phyloP scores from a whole-genome alignment of 2,888 invertebrate genomes.

The Nomada fabriciana region DNA sequence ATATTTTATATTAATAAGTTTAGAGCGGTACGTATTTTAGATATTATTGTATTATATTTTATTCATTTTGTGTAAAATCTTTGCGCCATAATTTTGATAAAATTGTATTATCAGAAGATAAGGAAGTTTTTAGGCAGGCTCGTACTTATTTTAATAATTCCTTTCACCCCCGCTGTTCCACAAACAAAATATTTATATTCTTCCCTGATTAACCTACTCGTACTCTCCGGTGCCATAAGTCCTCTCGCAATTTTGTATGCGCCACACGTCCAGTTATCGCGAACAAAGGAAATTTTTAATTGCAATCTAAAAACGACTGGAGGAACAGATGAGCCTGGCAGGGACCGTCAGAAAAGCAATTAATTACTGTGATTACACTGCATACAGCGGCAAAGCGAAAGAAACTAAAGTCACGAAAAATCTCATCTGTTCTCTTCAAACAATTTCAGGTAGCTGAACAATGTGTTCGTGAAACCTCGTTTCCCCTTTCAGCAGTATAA shows the following conservation, averaged over 20 bases:
- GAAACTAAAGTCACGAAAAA: conserved; percentile 16
- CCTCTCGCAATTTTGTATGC: not conserved
- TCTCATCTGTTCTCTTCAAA: conserved; percentile 33
- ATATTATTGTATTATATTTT: too few relatives aligned
- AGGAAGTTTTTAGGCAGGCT: too few relatives aligned
- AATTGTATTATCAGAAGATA: too few relatives aligned
- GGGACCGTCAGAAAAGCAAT: conserved; percentile 21
- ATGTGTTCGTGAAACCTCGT: not conserved
- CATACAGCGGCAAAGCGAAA: conserved; percentile 31
- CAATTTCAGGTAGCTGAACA: conserved; percentile 8
- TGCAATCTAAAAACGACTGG: conserved; percentile 23
- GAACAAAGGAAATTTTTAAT: conserved; percentile 33
- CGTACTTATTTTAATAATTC: too few relatives aligned
- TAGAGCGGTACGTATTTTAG: too few relatives aligned
- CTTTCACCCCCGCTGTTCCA: not conserved
- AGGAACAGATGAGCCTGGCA: not conserved
- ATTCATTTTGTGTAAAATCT: too few relatives aligned
- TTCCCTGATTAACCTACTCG: not conserved
- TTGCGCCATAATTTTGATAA: too few relatives aligned
- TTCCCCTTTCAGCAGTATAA: not conserved
- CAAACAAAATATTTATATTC: not conserved
- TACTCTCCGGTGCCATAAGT: not conserved
- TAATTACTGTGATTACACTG: conserved; percentile 52
- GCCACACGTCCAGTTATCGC: conserved; percentile 3
- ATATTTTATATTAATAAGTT: too few relatives aligned